Conservation (phyloP, 2,888 invertebrate species). For the Eristalis intricaria region DNA sequence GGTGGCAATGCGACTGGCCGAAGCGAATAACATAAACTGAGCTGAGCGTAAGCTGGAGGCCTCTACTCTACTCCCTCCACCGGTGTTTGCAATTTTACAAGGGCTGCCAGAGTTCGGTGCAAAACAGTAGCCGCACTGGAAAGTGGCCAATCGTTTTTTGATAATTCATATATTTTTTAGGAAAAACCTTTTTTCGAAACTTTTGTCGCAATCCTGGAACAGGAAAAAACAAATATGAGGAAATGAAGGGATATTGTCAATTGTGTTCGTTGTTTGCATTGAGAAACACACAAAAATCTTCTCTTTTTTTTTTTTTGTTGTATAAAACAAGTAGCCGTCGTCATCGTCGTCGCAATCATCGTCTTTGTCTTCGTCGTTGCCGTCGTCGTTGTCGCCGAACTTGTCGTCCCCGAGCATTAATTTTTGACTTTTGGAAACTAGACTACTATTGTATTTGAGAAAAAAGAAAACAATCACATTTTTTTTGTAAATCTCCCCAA, state of each 20-base stretch:
- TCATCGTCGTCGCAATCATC: neutral
- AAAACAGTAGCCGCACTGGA: conserved; percentile 47
- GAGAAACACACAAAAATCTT: neutral
- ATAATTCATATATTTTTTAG: conserved; percentile 32
- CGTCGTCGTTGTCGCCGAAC: neutral
- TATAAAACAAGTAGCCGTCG: neutral
- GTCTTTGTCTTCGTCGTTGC: neutral
- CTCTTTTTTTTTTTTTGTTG: no score
- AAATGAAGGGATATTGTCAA: conserved; percentile 60
- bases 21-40: conserved; percentile 77
- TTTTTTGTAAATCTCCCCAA: conserved; percentile 51
- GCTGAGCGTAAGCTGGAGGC: conserved; percentile 72
- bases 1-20: conserved; percentile 79
- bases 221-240: neutral
- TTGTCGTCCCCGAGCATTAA: conserved; percentile 1
- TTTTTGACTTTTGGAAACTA: conserved; percentile 27
- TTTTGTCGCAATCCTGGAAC: conserved; percentile 25
- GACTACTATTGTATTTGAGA: conserved; percentile 56
- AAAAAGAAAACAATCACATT: neutral
- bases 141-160: conserved; percentile 45
- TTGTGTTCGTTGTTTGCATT: conserved; percentile 68
- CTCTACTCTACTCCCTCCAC: conserved; percentile 19
- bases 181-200: conserved; percentile 36
- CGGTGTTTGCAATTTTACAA: conserved; percentile 37
- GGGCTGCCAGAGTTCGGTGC: conserved; percentile 26